phyloP scores from a whole-genome alignment of 2,113 vertebrate genomes.

The Nothoprocta pentlandii region DNA sequence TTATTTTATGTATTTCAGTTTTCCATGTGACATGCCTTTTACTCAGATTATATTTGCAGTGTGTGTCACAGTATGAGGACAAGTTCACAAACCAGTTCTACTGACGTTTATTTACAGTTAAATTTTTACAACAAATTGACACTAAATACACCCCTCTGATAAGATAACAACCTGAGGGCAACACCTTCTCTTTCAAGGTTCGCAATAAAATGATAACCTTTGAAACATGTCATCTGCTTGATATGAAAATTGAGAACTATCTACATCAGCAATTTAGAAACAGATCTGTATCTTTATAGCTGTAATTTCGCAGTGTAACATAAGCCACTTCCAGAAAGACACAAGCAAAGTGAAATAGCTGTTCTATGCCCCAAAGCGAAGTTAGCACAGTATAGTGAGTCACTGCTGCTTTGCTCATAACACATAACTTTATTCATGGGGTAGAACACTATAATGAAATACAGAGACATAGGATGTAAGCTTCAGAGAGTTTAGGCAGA shows the following conservation, averaged over 20 bases:
- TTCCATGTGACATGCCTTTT: neutral
- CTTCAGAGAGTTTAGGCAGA: neutral
- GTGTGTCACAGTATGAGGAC: neutral
- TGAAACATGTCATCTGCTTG: conserved; percentile 1
- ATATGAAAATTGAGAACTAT: neutral
- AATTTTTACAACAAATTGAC: conserved; percentile 41
- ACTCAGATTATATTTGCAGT: neutral
- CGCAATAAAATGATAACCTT: conserved; percentile 26
- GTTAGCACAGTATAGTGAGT: neutral
- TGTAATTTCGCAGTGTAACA: neutral
- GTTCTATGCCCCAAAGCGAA: neutral
- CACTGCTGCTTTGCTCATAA: neutral
- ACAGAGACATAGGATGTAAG: neutral
- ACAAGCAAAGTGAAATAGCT: neutral
- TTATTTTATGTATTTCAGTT: neutral
- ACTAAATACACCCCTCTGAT: neutral
- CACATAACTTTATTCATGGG: neutral
- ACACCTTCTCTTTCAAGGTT: conserved; percentile 15
- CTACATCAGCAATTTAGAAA: neutral
- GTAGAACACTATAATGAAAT: neutral
- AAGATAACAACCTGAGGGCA: conserved; percentile 16
- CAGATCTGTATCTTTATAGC: neutral
- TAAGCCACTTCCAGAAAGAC: neutral
- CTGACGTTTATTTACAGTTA: conserved; percentile 21
- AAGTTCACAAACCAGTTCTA: neutral